phyloP scores from a whole-genome alignment of 2,888 invertebrate genomes.

The Lithophane socia region DNA sequence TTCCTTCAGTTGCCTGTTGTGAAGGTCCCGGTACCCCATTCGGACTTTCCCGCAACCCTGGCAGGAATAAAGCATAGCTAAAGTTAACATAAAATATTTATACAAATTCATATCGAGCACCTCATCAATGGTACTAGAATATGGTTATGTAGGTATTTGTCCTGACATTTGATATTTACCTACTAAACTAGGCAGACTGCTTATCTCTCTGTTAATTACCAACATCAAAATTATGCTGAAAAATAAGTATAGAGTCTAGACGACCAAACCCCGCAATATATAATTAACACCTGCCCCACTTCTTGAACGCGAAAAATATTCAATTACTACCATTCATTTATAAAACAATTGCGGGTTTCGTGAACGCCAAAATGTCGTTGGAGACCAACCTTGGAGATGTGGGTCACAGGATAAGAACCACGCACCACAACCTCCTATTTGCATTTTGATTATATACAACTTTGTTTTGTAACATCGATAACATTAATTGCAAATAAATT shows the following conservation, averaged over 20 bases:
- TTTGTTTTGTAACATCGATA: constrained; percentile 78
- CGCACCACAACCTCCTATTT: constrained; percentile 81
- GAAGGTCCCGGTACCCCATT: no score
- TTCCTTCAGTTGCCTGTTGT: no score
- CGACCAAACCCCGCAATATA: constrained; percentile 43
- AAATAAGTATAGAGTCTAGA: constrained; percentile 39
- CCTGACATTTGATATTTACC: not conserved
- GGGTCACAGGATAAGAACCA: constrained; percentile 87
- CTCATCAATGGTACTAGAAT: not conserved
- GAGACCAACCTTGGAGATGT: constrained; percentile 86
- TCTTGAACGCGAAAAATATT: constrained; percentile 57
- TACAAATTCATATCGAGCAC: not conserved
- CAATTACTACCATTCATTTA: constrained; percentile 57
- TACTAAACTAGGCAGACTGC: not conserved
- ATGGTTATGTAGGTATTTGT: not conserved
- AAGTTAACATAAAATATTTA: not conserved
- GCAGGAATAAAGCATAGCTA: no score
- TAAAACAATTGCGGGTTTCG: constrained; percentile 65
- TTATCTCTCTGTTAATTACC: not conserved
- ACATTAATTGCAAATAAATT: constrained; percentile 84
- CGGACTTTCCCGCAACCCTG: no score
- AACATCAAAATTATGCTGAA: not conserved
- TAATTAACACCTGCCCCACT: constrained; percentile 56
- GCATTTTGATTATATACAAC: constrained; percentile 86
- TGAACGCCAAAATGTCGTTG: constrained; percentile 72